Percentiles rank a stretch among this genome's conserved stretches.
Conservation (phyloP, 2,888 invertebrate species). For the Noctua janthina region DNA sequence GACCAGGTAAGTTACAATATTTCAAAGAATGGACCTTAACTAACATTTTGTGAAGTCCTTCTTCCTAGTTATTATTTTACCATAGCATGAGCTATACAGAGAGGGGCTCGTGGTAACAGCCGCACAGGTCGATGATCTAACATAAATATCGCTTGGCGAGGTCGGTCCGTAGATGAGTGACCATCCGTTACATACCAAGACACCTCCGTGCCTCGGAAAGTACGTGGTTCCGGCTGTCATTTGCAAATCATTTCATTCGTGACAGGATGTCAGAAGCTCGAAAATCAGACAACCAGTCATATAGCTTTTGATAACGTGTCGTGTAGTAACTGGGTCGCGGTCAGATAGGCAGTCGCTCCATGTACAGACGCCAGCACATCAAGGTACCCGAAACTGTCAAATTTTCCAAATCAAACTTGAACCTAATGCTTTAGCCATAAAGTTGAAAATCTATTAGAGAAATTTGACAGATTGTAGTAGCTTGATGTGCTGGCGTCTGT, state of each 20-base stretch:
- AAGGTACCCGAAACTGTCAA: too few species aligned
- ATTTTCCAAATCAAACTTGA: too few species aligned
- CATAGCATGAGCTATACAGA: neutral
- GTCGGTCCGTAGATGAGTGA: neutral
- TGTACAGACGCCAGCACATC: neutral
- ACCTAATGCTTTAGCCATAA: too few species aligned
- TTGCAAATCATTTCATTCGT: neutral
- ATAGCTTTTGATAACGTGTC: too few species aligned
- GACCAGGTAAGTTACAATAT: conserved; percentile 79
- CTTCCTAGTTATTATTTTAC: neutral
- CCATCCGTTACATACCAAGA: neutral
- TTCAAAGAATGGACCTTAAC: neutral
- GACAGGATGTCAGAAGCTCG: neutral
- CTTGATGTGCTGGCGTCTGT: too few species aligned
- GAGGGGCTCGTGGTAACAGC: neutral
- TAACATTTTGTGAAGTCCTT: neutral
- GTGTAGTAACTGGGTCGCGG: neutral
- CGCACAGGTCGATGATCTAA: neutral
- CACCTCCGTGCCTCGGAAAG: neutral
- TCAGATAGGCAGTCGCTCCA: neutral
- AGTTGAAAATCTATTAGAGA: too few species aligned
- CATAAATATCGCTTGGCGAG: neutral
- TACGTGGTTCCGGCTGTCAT: neutral
- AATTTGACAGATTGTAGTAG: too few species aligned
- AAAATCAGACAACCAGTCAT: neutral